Evolutionary conservation across 2,113 vertebrate species (phyloP), one percentile per base, ranked within the genome.

Genomic region (Felis chaus): DNA sequence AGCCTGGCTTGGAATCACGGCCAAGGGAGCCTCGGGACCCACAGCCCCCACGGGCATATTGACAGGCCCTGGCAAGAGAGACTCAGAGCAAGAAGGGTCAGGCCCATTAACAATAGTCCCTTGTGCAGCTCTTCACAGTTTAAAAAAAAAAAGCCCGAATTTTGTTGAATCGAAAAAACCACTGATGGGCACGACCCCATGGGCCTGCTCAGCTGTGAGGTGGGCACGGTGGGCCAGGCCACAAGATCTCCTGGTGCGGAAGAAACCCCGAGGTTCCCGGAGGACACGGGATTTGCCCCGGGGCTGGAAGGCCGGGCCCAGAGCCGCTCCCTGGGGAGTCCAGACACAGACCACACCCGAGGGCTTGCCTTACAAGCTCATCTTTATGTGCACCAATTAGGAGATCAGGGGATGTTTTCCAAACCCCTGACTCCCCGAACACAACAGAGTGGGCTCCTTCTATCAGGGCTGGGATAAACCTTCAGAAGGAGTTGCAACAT

Each of bases 41-140:
- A 0, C 8, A 13, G 29, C 23, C 29, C n/a, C 15, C 0, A 0
- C 2, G 1, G 14, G 8, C 16, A 11, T 57, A 31, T 2, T 25
- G 8, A 41, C 65, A 7, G 16, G 21, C 1, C 41, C n/a, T n/a
- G 7, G 23, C 1, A 81, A 55, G n/a, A 79, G 8, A 71, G 9
- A 13, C 53, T 36, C 53, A 2, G 71, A 71, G 12, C 25, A 14
- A 23, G 81, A 53, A 45, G 15, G 31, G 6, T 15, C 73, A 65
- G 23, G 39, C 10, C 3, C 11, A 4, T 29, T 65, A 7, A 57
- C 2, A 3, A 39, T 1, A 41, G 31, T 6, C 18, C 6, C 23
- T 41, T 8, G 31, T 16, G 15, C 6, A 10, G n/a, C 23, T 7
- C 14, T 50, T 36, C 36, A 33, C 11, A 25, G 15, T 23, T 53